These are phyloP conservation scores for Chirona hameri DNA, from an alignment of 2,888 invertebrate genomes.

Conservation along the genomic window DNA sequence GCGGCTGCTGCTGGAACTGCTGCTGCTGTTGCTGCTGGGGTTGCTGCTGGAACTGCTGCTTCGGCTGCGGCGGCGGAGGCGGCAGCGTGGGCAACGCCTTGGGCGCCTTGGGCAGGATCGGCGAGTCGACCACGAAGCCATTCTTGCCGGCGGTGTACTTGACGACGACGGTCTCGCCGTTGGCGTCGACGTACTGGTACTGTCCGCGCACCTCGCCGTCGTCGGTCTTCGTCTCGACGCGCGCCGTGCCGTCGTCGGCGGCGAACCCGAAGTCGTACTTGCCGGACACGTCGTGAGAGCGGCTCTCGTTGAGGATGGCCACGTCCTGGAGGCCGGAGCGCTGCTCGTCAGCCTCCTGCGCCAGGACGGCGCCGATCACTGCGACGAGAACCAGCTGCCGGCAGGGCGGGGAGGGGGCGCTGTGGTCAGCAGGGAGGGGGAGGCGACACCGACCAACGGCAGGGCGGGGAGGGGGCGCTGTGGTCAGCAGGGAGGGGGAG, in stretches of 20 bases:
- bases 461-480: too few species aligned
- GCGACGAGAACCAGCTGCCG: neutral
- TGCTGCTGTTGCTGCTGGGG: too few species aligned
- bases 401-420: too few species aligned
- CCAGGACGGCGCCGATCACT: constrained; percentile 3
- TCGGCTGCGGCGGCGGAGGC: neutral
- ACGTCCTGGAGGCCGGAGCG: neutral
- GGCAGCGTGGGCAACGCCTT: neutral
- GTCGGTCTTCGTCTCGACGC: neutral
- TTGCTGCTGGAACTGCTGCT: too few species aligned
- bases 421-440: too few species aligned
- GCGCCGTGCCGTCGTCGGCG: neutral
- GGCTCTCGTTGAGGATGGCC: constrained; percentile 24
- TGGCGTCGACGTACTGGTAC: constrained; percentile 9
- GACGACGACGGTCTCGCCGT: neutral
- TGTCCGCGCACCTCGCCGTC: constrained; percentile 6
- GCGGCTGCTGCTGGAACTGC: too few species aligned
- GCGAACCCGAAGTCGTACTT: constrained; percentile 25
- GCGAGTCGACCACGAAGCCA: constrained; percentile 4
- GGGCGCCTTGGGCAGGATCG: neutral
- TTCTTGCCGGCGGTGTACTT: constrained; percentile 11
- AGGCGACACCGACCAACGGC: too few species aligned
- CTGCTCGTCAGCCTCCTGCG: neutral
- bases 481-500: too few species aligned
- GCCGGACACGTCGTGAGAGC: neutral